Evolutionary conservation across 2,888 invertebrate genomes (phyloP), one percentile per base, ranked within the genome.

Genomic region (Dinocampus coccinellae): DNA sequence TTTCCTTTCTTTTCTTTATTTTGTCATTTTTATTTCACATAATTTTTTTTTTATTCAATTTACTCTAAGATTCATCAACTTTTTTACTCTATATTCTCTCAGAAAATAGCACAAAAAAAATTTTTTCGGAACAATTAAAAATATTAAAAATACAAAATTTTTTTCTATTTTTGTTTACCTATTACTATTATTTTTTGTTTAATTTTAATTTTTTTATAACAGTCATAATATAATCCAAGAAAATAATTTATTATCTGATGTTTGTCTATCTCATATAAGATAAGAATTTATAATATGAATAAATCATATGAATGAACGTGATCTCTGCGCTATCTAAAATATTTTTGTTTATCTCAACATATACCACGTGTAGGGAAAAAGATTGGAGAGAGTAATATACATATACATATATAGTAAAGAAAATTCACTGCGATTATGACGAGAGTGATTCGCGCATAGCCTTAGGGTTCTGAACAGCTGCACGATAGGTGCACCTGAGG

Each of bases 401-500:
- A 10, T 36, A 36, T 10, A 36, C 9, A 36, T 36, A 36, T 36
- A 36, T 36, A 36, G 16, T 47, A 13, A 24, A 39, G 39, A 57
- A 66, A 39, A 66, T 66, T 66, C 63, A 66, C 57, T 66, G 55
- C 55, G 66, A 57, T 55, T 39, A 55, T 24, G 66, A 57, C 57
- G 66, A 66, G 66, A 66, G 39, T 66, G 66, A 66, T 66, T 66
- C 66, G 57, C 66, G 57, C 26, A 69, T n/a, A 34, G 70, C 71
- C 71, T 71, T 67, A 62, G 53, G 71, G 71, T 71, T 55, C 42
- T 55, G 73, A 76, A 76, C 79, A 77, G 78, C 77, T 78, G 77
- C 66, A 67, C 77, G 78, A 78, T 76, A 75, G 77, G 74, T 76
- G 67, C 76, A 74, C 62, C 63, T 66, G 72, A 70, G 74, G 70